Evolutionary conservation across 2,888 invertebrate genomes (phyloP), one percentile per base, ranked within the genome.

Genomic region (Scaptomyza reducta): DNA sequence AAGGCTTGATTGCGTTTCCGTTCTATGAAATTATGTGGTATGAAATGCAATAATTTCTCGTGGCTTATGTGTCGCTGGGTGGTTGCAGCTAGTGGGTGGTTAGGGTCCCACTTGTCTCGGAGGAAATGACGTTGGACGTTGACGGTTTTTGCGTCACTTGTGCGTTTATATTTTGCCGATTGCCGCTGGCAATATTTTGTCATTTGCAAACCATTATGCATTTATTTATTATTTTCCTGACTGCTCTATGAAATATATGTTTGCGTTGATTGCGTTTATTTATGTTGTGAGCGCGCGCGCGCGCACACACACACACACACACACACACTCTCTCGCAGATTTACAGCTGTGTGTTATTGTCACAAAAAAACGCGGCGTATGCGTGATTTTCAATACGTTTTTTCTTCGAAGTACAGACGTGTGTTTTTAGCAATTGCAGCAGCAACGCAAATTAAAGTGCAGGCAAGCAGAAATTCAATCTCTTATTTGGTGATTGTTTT

Each of bases 1-100:
- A 65, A 83, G 69, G 69, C 89, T 78, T 89, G 89, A 87, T 87
- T 87, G 87, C 89, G 80, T 89, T 80, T 89, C 82, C 86, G 80
- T 86, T 82, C 78, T 83, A 88, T 85, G 78, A 75, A 85, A 77
- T 84, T 82, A 74, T 85, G 86, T 70, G 89, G 89, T 67, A 66
- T 62, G 66, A 74, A 70, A 87, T 74, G 82, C 87, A 87, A 88
- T 86, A 85, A 85, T 86, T 86, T 87, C 71, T 78, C 75, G 76
- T 63, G 80, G 84, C 77, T 79, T 74, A 70, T 74, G 69, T 51
- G 68, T 55, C 55, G 47, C 47, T 45, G 62, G 42, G 44, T 50
- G 47, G 42, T 45, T 45, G 41, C 58, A 44, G 53, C 42, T 33
- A n/a, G 27, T 29, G 45, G 10, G 44, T 10, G 27, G 14, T 22